A percentile compares a stretch with the other conserved stretches of the same genome.
phyloP scores from a whole-genome alignment of 1,140 invertebrate species.

The Vollenhovia emeryi region DNA sequence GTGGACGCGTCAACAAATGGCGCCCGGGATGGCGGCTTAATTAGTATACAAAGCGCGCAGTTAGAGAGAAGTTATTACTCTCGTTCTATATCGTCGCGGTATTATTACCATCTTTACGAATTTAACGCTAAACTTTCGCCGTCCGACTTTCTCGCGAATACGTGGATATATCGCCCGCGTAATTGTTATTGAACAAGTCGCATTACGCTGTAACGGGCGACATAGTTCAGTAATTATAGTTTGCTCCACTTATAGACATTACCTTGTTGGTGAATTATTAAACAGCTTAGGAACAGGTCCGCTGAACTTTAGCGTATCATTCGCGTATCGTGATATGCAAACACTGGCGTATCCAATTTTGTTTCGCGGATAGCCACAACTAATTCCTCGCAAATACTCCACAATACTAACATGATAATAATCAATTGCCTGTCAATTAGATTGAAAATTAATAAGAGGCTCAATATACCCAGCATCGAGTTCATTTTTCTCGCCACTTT shows the following conservation, averaged over 20 bases:
- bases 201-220: conserved; percentile 47
- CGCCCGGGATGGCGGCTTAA: conserved; percentile 49
- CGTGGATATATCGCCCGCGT: conserved; percentile 38
- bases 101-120: conserved; percentile 42
- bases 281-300: conserved; percentile 61
- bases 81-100: neutral
- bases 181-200: conserved; percentile 61
- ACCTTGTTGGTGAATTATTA: conserved; percentile 61
- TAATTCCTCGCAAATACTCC: neutral
- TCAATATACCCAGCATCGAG: neutral
- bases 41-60: conserved; percentile 56
- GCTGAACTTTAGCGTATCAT: conserved; percentile 23
- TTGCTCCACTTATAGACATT: conserved; percentile 53
- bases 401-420: conserved; percentile 17
- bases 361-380: neutral
- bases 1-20: conserved; percentile 49
- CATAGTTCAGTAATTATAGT: conserved; percentile 63
- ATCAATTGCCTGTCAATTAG: conserved; percentile 2
- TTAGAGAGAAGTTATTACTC: conserved; percentile 53
- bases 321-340: neutral
- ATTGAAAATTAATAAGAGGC: neutral
- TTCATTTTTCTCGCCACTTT: neutral
- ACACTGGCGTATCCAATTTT: neutral
- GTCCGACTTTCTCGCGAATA: conserved; percentile 46
- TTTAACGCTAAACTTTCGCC: conserved; percentile 2